A percentile compares a stretch with the other conserved stretches of the same genome.
Evolutionary conservation across 2,888 invertebrate genomes (phyloP).

Genomic region (Idaea dimidiata): DNA sequence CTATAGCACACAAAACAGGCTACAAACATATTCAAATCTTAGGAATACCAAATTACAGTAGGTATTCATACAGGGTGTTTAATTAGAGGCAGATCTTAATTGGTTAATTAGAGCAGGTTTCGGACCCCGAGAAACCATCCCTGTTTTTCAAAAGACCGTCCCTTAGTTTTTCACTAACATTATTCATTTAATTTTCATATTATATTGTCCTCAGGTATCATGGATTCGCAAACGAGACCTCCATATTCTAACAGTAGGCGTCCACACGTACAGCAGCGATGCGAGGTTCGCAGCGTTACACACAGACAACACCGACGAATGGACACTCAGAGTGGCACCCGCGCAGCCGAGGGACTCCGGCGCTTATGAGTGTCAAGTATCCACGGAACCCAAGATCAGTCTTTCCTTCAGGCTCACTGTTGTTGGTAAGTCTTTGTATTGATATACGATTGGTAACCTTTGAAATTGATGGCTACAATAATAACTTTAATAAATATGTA

Average conservation of each 20-base stretch:
- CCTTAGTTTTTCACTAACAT: too few species aligned
- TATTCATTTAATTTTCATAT: slow-evolving; percentile 6
- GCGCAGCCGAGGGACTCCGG: slow-evolving; percentile 90
- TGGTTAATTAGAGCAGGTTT: too few species aligned
- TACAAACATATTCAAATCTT: too few species aligned
- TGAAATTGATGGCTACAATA: neutral
- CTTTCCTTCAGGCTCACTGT: slow-evolving; percentile 86
- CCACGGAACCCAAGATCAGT: slow-evolving; percentile 95
- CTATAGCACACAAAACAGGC: too few species aligned
- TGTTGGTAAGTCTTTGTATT: slow-evolving; percentile 90
- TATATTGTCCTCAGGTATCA: slow-evolving; percentile 83
- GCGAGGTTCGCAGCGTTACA: slow-evolving; percentile 85
- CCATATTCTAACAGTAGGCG: slow-evolving; percentile 85
- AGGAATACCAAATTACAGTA: too few species aligned
- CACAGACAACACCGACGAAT: slow-evolving; percentile 83
- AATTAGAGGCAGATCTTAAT: too few species aligned
- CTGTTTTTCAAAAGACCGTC: too few species aligned
- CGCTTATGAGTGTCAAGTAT: slow-evolving; percentile 95
- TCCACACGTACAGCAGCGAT: slow-evolving; percentile 85
- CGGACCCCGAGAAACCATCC: too few species aligned
- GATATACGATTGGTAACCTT: too few species aligned
- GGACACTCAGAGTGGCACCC: slow-evolving; percentile 81
- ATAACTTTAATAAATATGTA: too few species aligned
- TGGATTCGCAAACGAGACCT: slow-evolving; percentile 94
- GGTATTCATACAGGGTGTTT: too few species aligned